A percentile compares a stretch with the other conserved stretches of the same genome.
Evolutionary conservation across 2,113 vertebrate genomes (phyloP).

Genomic region (Calonectris borealis): DNA sequence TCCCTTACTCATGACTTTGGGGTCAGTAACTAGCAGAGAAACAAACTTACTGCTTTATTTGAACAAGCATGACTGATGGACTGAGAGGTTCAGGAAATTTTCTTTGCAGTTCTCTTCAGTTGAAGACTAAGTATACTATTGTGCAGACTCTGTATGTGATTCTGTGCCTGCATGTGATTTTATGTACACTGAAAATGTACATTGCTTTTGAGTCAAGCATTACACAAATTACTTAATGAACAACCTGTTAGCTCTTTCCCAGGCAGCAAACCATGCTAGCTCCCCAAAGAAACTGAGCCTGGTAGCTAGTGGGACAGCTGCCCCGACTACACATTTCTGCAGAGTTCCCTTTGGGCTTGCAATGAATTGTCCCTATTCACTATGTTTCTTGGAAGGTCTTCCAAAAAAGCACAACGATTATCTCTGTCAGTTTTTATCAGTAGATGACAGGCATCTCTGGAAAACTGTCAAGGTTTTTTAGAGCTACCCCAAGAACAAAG

Average conservation of each 20-base stretch:
- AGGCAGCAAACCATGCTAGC: neutral
- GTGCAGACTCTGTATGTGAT: neutral
- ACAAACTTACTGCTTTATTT: slow-evolving; percentile 18
- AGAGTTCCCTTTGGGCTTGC: neutral
- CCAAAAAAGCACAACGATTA: neutral
- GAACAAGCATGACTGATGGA: slow-evolving; percentile 31
- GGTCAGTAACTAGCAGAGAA: slow-evolving; percentile 27
- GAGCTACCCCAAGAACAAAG: neutral
- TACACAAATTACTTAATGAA: slow-evolving; percentile 19
- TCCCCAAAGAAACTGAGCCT: neutral
- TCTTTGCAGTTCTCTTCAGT: slow-evolving; percentile 35
- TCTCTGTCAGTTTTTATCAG: neutral
- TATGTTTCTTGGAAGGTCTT: neutral
- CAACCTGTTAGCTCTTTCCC: slow-evolving; percentile 29
- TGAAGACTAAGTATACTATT: slow-evolving; percentile 30
- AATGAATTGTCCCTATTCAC: neutral
- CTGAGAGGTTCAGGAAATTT: slow-evolving; percentile 45
- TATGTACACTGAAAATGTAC: neutral
- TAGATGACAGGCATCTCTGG: neutral
- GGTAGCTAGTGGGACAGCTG: neutral
- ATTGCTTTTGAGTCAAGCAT: slow-evolving; percentile 30
- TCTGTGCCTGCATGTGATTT: neutral
- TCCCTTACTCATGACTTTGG: slow-evolving; percentile 52
- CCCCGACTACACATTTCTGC: neutral
- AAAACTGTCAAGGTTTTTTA: neutral